Evolutionary conservation across 1,140 invertebrate species (phyloP), one percentile per base, ranked within the genome.

Genomic region (Venustaconcha ellipsiformis): DNA sequence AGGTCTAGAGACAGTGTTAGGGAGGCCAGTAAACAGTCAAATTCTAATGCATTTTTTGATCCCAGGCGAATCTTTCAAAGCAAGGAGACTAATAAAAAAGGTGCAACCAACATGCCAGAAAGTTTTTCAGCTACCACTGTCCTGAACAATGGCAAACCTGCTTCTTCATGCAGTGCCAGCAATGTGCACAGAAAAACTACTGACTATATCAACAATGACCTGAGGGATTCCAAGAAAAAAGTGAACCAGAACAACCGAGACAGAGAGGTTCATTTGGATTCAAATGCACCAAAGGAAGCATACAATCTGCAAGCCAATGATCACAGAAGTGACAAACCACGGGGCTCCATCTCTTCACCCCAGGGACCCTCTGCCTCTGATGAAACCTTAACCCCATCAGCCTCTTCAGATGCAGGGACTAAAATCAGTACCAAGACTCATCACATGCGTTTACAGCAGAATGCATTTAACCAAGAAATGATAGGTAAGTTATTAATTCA

Each of bases 181-280:
- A 63, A 76, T 57, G 82, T 75, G 26, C 81, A 85, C n/a, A 82
- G 82, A 18, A 81, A 83, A 66, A 83, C 84, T 67, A 79, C 86
- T 17, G 83, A 84, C 64, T 88, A 88, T 71, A 88, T 88, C 69
- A 88, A 87, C 70, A 88, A 88, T 80, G 86, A 88, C 64, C 76
- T 88, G 18, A 80, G 86, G 37, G 85, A 88, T 67, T 78, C 80
- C 0, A 83, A 81, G 70, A 88, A 88, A 70, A 83, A 81, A 65
- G 85, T 83, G 66, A 88, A 87, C 74, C 79, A 86, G 70, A 79
- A 74, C 72, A 78, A 70, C 57, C 70, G 20, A 26, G 72, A 70
- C 64, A 82, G 74, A 67, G 57, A 67, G 56, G 78, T 78, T 26
- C 72, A 74, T 68, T 23, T 37, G 58, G 67, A 65, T 17, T 58